These are phyloP conservation scores for Hyla sarda DNA, from an alignment of 2,113 vertebrate genomes.

Conservation along the genomic window DNA sequence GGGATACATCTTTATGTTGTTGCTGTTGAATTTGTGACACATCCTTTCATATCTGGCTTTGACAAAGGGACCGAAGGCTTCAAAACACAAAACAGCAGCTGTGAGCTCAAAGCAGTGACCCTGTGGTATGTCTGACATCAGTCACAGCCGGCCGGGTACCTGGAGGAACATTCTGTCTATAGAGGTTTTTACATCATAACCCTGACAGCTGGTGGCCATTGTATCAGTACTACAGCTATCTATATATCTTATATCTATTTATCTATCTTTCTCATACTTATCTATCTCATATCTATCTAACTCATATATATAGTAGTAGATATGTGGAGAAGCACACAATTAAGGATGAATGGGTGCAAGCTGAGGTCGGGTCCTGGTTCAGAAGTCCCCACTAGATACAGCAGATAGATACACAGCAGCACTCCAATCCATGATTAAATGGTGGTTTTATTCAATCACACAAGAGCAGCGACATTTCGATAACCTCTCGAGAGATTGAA, in stretches of 20 bases:
- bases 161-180: background rate
- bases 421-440: too few species aligned
- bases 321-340: too few species aligned
- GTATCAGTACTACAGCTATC: too few species aligned
- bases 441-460: too few species aligned
- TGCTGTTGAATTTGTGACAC: constrained; percentile 9
- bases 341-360: too few species aligned
- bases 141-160: background rate
- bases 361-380: too few species aligned
- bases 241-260: background rate
- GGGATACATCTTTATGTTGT: constrained; percentile 15
- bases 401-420: background rate
- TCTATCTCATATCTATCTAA: background rate
- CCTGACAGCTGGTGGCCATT: background rate
- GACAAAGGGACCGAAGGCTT: constrained; percentile 1
- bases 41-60: background rate
- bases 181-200: background rate
- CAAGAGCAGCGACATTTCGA: too few species aligned
- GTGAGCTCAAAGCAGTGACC: background rate
- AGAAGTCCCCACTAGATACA: too few species aligned
- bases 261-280: background rate
- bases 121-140: background rate
- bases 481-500: too few species aligned
- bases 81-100: constrained; percentile 23
- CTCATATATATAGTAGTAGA: too few species aligned